Evolutionary conservation across 1,140 invertebrate species (phyloP).

Genomic region (Wasmannia auropunctata): DNA sequence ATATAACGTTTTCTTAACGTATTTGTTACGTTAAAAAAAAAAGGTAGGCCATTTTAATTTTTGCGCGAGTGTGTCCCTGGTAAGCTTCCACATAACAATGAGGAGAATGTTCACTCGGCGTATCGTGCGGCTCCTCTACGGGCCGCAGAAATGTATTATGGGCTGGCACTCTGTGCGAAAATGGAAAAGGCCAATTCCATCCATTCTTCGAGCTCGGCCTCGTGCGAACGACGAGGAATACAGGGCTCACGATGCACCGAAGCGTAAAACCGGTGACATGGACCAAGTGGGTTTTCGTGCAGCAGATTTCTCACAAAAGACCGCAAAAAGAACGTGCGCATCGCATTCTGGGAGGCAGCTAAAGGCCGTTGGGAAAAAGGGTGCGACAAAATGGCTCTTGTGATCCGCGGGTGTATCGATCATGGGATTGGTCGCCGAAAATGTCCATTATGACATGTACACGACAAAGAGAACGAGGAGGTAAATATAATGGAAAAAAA

Average conservation of each 20-base stretch:
- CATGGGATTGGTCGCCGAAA: constrained; percentile 23
- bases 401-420: constrained; percentile 25
- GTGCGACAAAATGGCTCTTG: constrained; percentile 45
- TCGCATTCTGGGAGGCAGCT: constrained; percentile 21
- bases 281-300: constrained; percentile 76
- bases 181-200: constrained; percentile 76
- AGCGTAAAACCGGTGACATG: constrained; percentile 79
- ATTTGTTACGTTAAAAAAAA: neutral
- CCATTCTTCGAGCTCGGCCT: constrained; percentile 75
- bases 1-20: neutral
- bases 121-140: constrained; percentile 16
- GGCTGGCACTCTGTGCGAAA: constrained; percentile 62
- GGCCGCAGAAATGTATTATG: constrained; percentile 58
- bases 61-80: neutral
- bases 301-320: constrained; percentile 72
- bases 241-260: constrained; percentile 68
- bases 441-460: constrained; percentile 17
- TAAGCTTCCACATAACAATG: constrained; percentile 18
- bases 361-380: constrained; percentile 38
- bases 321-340: constrained; percentile 65
- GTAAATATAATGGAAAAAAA: neutral
- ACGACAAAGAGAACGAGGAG: neutral
- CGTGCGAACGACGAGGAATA: constrained; percentile 71
- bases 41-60: neutral
- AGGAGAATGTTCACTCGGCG: constrained; percentile 44